A percentile compares a stretch with the other conserved stretches of the same genome.
Conservation (phyloP, 2,888 invertebrate species). For the Chrysolina americana region DNA sequence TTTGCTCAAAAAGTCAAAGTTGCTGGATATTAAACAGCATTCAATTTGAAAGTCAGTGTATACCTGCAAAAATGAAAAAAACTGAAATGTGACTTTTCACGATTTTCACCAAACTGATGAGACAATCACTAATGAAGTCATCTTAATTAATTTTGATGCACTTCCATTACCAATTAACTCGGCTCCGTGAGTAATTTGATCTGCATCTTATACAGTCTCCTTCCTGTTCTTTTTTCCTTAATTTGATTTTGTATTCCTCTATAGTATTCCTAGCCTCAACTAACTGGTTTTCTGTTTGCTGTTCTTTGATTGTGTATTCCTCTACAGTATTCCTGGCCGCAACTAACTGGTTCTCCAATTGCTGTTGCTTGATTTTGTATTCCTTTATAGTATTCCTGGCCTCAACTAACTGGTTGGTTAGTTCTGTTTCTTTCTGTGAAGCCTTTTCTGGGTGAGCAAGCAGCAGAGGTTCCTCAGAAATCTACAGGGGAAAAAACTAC, state of each 20-base stretch:
- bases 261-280: slow-evolving; percentile 64
- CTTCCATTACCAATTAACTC: slow-evolving; percentile 42
- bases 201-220: slow-evolving; percentile 65
- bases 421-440: slow-evolving; percentile 56
- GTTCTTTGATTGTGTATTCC: slow-evolving; percentile 63
- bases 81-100: too few species aligned
- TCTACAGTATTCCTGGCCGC: slow-evolving; percentile 65
- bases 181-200: slow-evolving; percentile 61
- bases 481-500: slow-evolving; percentile 1
- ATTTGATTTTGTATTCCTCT: slow-evolving; percentile 65
- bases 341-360: slow-evolving; percentile 57
- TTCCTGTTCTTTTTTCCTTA: slow-evolving; percentile 61
- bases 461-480: slow-evolving; percentile 13
- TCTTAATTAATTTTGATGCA: not conserved
- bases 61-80: too few species aligned
- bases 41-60: too few species aligned
- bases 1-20: too few species aligned
- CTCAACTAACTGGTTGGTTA: slow-evolving; percentile 63
- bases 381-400: slow-evolving; percentile 65
- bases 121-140: not conserved
- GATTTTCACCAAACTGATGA: not conserved
- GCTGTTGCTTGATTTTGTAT: slow-evolving; percentile 60
- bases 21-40: too few species aligned
- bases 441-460: slow-evolving; percentile 23
- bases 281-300: slow-evolving; percentile 62